These are phyloP conservation scores for Pomatostomus ruficeps DNA, from an alignment of 2,113 vertebrate species.

Conservation along the genomic window DNA sequence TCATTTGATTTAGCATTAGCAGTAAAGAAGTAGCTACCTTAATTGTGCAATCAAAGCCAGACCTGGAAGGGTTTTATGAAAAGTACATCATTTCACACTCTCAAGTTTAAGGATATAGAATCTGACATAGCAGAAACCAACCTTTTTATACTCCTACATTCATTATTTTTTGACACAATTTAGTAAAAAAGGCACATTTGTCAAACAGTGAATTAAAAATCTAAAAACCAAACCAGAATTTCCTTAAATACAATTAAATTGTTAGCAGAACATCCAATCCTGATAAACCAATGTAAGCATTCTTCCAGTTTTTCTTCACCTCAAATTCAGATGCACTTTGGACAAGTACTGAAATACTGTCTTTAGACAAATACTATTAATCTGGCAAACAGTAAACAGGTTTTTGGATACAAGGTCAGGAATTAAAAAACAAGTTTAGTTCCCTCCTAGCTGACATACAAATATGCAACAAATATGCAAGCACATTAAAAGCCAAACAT, in stretches of 20 bases:
- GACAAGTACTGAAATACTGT: conserved; percentile 24
- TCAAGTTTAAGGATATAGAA: conserved; percentile 38
- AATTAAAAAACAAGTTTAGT: not conserved
- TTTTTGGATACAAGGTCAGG: conserved; percentile 49
- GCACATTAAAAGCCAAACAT: conserved; percentile 40
- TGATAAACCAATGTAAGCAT: conserved; percentile 18
- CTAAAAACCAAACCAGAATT: conserved; percentile 52
- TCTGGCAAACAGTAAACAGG: conserved; percentile 6
- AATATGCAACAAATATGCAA: conserved; percentile 39
- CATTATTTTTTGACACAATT: conserved; percentile 56
- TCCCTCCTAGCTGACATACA: conserved; percentile 29
- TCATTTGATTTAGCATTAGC: conserved; percentile 61
- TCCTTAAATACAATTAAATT: conserved; percentile 40
- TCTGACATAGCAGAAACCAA: conserved; percentile 52
- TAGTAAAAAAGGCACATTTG: conserved; percentile 77
- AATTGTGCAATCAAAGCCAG: conserved; percentile 74
- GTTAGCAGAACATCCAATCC: conserved; percentile 52
- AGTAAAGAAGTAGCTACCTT: conserved; percentile 60
- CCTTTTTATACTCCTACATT: conserved; percentile 69
- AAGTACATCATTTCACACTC: conserved; percentile 51
- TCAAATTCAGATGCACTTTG: conserved; percentile 32
- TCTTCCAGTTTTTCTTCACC: conserved; percentile 24
- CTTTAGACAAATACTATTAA: not conserved
- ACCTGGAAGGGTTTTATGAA: conserved; percentile 64
- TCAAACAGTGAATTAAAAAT: conserved; percentile 66